Conservation (phyloP, 2,113 vertebrate genomes). For the Pygathrix nemaeus region DNA sequence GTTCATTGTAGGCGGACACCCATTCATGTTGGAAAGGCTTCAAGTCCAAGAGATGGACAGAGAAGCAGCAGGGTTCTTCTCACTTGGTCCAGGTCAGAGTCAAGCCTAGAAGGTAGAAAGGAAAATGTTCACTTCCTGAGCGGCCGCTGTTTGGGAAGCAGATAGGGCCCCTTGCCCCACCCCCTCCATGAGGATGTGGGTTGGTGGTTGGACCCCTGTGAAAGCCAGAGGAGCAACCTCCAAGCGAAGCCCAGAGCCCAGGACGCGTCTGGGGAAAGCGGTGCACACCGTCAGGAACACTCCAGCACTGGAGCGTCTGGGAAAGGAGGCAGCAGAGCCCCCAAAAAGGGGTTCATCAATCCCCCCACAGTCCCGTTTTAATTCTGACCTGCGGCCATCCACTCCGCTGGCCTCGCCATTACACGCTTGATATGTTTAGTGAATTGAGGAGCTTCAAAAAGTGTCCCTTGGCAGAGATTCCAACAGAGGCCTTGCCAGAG, state of each 20-base stretch:
- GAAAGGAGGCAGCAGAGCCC: not conserved
- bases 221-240: not conserved
- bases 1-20: not conserved
- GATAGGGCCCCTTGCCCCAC: accelerated
- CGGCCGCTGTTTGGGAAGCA: not conserved
- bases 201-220: not conserved
- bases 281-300: accelerated
- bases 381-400: not conserved
- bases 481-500: not conserved
- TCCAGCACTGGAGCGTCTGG: not conserved
- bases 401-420: not conserved
- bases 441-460: not conserved
- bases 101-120: not conserved
- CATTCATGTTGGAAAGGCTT: not conserved
- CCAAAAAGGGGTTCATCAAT: no score
- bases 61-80: not conserved
- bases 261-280: not conserved
- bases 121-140: not conserved
- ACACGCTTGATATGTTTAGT: not conserved
- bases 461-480: not conserved
- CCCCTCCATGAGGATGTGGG: not conserved
- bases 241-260: not conserved
- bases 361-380: not conserved
- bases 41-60: not conserved
- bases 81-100: not conserved